These are phyloP conservation scores for Plutomurus gul DNA, from an alignment of 1,140 invertebrate genomes.

Conservation along the genomic window DNA sequence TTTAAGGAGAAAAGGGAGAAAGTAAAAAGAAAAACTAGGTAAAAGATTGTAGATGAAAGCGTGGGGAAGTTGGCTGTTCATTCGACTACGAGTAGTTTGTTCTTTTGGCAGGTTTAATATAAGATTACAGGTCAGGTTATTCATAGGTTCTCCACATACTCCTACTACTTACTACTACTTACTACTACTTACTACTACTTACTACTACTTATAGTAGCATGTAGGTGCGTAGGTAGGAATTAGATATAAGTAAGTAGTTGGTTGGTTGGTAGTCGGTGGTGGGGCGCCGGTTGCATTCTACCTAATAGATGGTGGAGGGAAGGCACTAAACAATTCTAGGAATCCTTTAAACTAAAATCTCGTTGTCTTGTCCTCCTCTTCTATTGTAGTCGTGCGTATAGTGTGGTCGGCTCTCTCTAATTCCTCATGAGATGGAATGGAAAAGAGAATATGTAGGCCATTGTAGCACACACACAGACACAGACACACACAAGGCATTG, in stretches of 20 bases:
- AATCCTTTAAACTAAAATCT: slow-evolving; percentile 16
- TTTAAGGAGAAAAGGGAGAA: too few relatives aligned
- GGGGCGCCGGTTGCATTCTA: too few relatives aligned
- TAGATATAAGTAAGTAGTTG: too few relatives aligned
- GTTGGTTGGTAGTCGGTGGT: too few relatives aligned
- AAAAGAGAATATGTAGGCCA: slow-evolving; percentile 18
- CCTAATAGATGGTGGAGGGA: not conserved
- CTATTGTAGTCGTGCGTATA: not conserved
- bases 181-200: too few relatives aligned
- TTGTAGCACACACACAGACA: not conserved
- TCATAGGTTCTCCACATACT: too few relatives aligned
- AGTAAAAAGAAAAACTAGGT: too few relatives aligned
- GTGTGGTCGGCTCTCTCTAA: not conserved
- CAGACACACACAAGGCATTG: not conserved
- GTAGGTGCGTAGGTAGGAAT: too few relatives aligned
- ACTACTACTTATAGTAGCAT: too few relatives aligned
- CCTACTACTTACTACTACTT: too few relatives aligned
- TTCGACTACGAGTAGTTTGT: not conserved
- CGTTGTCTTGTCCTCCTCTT: slow-evolving; percentile 4
- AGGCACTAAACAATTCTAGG: not conserved
- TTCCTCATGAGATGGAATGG: slow-evolving; percentile 23
- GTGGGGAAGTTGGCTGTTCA: too few relatives aligned
- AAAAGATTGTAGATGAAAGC: too few relatives aligned
- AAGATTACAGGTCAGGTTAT: not conserved
- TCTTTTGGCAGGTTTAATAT: slow-evolving; percentile 3